Conservation (phyloP, 2,888 invertebrate species). For the Dynastes tityus region DNA sequence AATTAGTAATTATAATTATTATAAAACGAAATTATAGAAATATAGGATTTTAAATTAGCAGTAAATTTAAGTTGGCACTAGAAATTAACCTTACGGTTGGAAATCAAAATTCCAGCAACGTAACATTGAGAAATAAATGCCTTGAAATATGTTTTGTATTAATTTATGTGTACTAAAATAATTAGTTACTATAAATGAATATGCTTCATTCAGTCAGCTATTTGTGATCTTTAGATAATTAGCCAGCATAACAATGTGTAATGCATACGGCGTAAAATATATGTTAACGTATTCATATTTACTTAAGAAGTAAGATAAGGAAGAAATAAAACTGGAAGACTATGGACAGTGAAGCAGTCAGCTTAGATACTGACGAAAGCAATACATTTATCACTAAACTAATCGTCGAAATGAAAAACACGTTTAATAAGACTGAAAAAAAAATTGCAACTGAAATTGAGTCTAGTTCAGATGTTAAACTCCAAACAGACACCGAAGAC, state of each 20-base stretch:
- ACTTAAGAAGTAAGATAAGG: conserved; percentile 51
- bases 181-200: not conserved
- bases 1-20: conserved; percentile 1
- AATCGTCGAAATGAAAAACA: conserved; percentile 67
- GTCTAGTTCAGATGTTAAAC: conserved; percentile 45
- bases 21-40: not conserved
- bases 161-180: conserved; percentile 31
- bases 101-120: not conserved
- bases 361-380: conserved; percentile 39
- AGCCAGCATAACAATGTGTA: conserved; percentile 2
- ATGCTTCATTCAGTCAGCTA: not conserved
- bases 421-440: conserved; percentile 70
- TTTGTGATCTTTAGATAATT: conserved; percentile 1
- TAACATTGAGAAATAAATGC: conserved; percentile 15
- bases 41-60: not conserved
- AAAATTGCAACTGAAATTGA: conserved; percentile 57
- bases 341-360: conserved; percentile 46
- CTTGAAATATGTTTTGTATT: conserved; percentile 21
- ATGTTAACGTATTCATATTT: conserved; percentile 38
- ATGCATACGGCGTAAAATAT: not conserved
- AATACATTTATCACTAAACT: conserved; percentile 64
- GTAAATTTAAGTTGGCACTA: not conserved
- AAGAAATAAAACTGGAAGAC: conserved; percentile 29
- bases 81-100: not conserved
- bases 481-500: conserved; percentile 33